Evolutionary conservation across 2,888 invertebrate species (phyloP), one percentile per base, ranked within the genome.

Genomic region (Drosophila eohydei): DNA sequence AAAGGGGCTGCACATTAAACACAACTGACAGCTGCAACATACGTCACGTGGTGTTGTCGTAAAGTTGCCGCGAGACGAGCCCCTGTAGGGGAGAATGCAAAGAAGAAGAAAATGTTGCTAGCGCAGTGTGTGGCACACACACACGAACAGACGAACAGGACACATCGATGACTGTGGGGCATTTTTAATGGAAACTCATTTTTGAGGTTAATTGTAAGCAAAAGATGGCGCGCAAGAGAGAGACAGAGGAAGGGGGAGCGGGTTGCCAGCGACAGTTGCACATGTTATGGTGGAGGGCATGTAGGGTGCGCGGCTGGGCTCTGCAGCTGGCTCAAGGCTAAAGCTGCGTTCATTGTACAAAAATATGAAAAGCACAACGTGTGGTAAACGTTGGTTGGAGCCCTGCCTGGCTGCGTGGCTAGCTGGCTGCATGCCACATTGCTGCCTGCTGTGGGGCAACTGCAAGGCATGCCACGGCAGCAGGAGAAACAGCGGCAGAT

Each of bases 181-280:
- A 85, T 88, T 84, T 84, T 84, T 84, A 84, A 84, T 84, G 88
- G 88, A 84, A 88, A 84, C 88, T 84, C 84, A 85, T 85, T 84
- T 84, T 84, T 84, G 84, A 85, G 84, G 84, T 84, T 84, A 84
- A 84, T 84, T 84, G 84, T 84, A 83, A 88, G 84, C 84, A 83
- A 81, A 84, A 83, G 77, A 83, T 80, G 88, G 59, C 28, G 48
- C 32, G 58, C 11, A 46, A 51, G 48, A 16, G 28, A 0, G 16
- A n/a, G 46, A 3, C 5, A 43, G 21, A 3, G 32, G 26, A 6
- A 55, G 28, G 41, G 28, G 14, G 21, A 8, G 43, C 43, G 34
- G 8, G 7, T 40, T 52, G 44, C 57, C 63, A 64, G 44, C 50
- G 40, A 60, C 55, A 65, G 44, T 38, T 56, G 40, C 56, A 57